Base-by-base conservation (phyloP, 2,113 vertebrate genomes). In the Felis chaus region DNA sequence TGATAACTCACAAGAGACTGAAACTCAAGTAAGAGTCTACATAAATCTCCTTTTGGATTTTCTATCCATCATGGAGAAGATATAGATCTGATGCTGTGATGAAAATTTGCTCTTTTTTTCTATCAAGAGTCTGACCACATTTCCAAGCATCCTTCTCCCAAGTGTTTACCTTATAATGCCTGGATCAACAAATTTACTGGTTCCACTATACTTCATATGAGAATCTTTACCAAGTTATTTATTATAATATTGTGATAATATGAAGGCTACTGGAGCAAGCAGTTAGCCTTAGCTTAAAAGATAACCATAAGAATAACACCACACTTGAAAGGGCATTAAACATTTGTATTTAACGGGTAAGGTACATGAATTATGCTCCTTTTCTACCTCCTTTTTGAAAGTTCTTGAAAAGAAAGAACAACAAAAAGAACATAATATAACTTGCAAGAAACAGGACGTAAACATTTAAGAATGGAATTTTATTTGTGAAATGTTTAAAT, bases 401-500 rank as follows among this genome's bases (percentile, higher is more conserved):
- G 48, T 29, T 93, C 19, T 57, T 79, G 79, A 93, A 97, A 78
- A 55, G 45, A 50, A 27, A 78, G 45, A 87, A 45, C 50, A 39
- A 97, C 68, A 63, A 39, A 50, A 18, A 78, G 45, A 87, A 48
- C 53, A 39, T 18, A 74, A 93, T 61, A 33, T 69, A 84, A 89
- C 23, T 57, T 80, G 13, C 5, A 81, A 50, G 78, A 90, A 94
- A 36, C 6, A 91, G 23, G 81, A 69, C 21, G 29, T 7, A 88
- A 78, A 74, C 63, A 57, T 79, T 61, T 94, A 91, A 82, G 63
- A 97, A 95, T 85, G 79, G 19, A 71, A 65, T 83, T 50, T 33
- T 95, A 89, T 33, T 82, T 83, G 53, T 80, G 25, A 95, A 96
- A 96, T 89, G 31, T 71, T 86, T 86, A 48, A 63, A 83, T 87